Conservation (phyloP, 92 coral and sea anemone genomes). For the Isaurus tuberculatus region DNA sequence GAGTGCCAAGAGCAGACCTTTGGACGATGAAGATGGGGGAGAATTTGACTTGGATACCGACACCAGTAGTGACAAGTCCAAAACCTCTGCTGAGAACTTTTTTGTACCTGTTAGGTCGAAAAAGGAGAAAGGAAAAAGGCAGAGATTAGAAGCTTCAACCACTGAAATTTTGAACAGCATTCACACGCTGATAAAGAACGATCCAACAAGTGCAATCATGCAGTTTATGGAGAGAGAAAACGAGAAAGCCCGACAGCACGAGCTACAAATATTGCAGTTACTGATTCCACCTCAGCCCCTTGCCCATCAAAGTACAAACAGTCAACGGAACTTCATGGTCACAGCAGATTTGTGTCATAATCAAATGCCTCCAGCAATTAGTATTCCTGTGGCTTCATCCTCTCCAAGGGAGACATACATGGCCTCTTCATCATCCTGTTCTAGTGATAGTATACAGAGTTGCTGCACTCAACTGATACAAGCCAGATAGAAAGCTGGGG, state of each 20-base stretch:
- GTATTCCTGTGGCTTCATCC: not conserved
- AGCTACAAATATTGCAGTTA: constrained; percentile 20
- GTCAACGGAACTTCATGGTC: not conserved
- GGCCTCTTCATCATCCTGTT: not conserved
- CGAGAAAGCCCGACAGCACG: constrained; percentile 8
- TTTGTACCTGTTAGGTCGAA: not conserved
- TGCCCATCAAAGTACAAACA: not conserved
- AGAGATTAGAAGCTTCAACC: not conserved
- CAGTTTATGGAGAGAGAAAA: constrained; percentile 11
- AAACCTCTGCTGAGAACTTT: not conserved
- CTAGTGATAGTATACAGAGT: not conserved
- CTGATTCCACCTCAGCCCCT: constrained; percentile 16
- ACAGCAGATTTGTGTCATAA: not conserved
- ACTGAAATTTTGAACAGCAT: not conserved
- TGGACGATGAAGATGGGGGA: not conserved
- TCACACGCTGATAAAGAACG: not conserved
- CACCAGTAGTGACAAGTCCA: not conserved
- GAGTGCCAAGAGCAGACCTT: constrained; percentile 4
- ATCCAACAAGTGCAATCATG: not conserved
- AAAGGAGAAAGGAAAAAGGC: not conserved
- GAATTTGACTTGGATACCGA: constrained; percentile 2
- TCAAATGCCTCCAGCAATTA: not conserved
- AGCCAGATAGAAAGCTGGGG: constrained; percentile 13
- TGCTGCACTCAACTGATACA: not conserved
- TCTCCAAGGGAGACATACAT: not conserved